phyloP scores from a whole-genome alignment of 23 tunicate species.

The Ascidia mentula region DNA sequence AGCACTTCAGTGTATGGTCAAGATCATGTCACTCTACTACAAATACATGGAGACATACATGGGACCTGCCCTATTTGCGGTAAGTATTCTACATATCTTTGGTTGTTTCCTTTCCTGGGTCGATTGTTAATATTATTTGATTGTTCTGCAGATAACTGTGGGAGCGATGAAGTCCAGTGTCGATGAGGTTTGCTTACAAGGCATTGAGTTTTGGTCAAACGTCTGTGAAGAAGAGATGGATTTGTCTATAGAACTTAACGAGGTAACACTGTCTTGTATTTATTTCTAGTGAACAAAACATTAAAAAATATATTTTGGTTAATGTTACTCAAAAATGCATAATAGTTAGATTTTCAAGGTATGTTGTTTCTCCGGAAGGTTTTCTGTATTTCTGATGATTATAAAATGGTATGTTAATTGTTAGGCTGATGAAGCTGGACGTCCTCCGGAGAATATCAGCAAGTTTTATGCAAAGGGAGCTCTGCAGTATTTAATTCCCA shows the following conservation, averaged over 20 bases:
- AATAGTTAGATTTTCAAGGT: not conserved
- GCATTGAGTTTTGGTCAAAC: constrained; percentile 97
- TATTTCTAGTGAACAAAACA: not conserved
- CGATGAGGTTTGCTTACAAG: constrained; percentile 90
- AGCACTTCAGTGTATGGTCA: constrained; percentile 97
- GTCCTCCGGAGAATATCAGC: constrained; percentile 76
- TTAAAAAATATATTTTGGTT: not conserved
- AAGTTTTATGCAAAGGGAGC: constrained; percentile 96
- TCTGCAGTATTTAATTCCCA: constrained; percentile 82
- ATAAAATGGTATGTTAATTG: not conserved
- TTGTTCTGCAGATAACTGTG: constrained; percentile 74
- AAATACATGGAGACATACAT: constrained; percentile 93
- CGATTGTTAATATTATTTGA: not conserved
- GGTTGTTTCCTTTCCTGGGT: too few species aligned
- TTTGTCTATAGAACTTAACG: constrained; percentile 74
- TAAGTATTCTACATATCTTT: too few species aligned
- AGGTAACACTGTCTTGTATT: constrained; percentile 21
- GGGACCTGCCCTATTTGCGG: constrained; percentile 96
- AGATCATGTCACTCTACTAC: constrained; percentile 93
- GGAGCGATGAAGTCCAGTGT: constrained; percentile 83
- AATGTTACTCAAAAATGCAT: not conserved
- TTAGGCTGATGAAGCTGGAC: constrained; percentile 84
- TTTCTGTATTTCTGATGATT: not conserved
- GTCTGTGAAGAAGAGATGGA: constrained; percentile 97
- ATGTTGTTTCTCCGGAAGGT: not conserved